Conservation (phyloP, 2,888 invertebrate species). For the Cinara cedri region DNA sequence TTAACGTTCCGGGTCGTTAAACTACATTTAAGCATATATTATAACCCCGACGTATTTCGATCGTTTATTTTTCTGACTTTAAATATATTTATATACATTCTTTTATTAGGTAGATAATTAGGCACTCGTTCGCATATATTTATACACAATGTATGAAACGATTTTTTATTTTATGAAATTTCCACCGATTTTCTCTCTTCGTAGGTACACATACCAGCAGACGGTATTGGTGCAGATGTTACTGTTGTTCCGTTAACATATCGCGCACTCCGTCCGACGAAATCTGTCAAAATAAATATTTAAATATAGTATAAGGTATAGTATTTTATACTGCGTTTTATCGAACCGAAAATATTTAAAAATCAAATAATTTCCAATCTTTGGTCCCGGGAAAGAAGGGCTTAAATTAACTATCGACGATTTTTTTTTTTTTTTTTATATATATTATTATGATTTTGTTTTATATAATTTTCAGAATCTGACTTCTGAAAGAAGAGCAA, state of each 20-base stretch:
- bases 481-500: too few species aligned
- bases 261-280: slow-evolving; percentile 45
- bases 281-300: slow-evolving; percentile 42
- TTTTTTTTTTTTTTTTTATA: too few species aligned
- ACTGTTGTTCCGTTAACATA: not conserved
- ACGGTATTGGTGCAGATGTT: too few species aligned
- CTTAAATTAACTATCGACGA: too few species aligned
- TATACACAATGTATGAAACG: not conserved
- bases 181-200: not conserved
- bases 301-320: too few species aligned
- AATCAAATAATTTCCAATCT: too few species aligned
- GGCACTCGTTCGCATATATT: not conserved
- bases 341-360: too few species aligned
- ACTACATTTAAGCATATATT: slow-evolving; percentile 1
- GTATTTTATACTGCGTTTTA: too few species aligned
- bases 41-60: not conserved
- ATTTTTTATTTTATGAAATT: not conserved
- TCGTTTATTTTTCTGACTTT: not conserved
- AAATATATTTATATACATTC: slow-evolving; percentile 3
- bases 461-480: too few species aligned
- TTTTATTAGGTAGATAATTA: not conserved
- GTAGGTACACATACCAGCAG: not conserved
- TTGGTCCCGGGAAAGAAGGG: too few species aligned
- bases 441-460: too few species aligned
- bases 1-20: slow-evolving; percentile 32